Conservation (phyloP, 2,888 invertebrate species). For the Allophyes oxyacanthae region DNA sequence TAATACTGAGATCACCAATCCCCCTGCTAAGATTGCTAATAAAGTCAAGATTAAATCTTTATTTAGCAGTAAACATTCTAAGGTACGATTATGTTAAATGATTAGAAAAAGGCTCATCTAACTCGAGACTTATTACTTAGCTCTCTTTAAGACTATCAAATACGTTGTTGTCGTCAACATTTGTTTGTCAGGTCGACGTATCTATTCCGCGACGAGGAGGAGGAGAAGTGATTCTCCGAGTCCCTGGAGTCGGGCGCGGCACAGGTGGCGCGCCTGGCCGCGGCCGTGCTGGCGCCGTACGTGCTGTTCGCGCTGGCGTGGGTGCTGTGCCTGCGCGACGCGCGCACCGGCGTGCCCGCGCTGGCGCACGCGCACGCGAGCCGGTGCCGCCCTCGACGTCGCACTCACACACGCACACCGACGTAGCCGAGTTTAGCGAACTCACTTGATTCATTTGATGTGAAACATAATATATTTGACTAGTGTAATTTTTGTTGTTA, state of each 20-base stretch:
- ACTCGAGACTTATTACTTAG: too few relatives aligned
- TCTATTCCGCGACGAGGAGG: conserved; percentile 94
- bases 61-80: too few relatives aligned
- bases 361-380: background rate
- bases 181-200: conserved; percentile 93
- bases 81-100: too few relatives aligned
- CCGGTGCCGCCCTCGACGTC: conserved; percentile 45
- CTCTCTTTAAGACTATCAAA: too few relatives aligned
- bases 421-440: conserved; percentile 18
- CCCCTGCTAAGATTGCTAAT: too few relatives aligned
- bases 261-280: conserved; percentile 77
- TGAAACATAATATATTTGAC: conserved; percentile 10
- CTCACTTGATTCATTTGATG: conserved; percentile 38
- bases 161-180: too few relatives aligned
- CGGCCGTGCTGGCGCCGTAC: conserved; percentile 79
- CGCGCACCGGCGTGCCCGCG: conserved; percentile 4
- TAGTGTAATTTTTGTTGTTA: conserved; percentile 25
- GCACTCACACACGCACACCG: too few relatives aligned
- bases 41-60: too few relatives aligned
- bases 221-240: conserved; percentile 90
- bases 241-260: conserved; percentile 81
- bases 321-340: conserved; percentile 68
- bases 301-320: conserved; percentile 76
- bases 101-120: too few relatives aligned
- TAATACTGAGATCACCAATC: too few relatives aligned